Percentiles rank a stretch among this genome's conserved stretches.
Evolutionary conservation across 2,888 invertebrate species (phyloP).

Genomic region (Willowsia nigromaculata): DNA sequence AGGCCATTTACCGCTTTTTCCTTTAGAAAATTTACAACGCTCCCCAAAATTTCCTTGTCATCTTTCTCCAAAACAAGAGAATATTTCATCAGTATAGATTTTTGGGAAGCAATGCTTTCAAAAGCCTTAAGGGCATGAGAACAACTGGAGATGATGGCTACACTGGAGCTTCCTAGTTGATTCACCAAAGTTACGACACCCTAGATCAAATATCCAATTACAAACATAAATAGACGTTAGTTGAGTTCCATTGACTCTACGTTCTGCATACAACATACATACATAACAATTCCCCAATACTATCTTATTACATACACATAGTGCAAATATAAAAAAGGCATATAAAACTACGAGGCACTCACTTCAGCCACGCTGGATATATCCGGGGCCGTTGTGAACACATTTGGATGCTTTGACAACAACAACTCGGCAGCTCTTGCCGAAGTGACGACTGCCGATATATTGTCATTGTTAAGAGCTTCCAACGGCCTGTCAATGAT

Average conservation of each 20-base stretch:
- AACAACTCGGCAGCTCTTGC: slow-evolving; percentile 77
- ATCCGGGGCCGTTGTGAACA: slow-evolving; percentile 79
- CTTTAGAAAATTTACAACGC: slow-evolving; percentile 78
- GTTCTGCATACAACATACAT: too few species aligned
- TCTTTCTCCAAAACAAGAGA: slow-evolving; percentile 78
- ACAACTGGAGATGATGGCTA: slow-evolving; percentile 79
- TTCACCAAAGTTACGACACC: slow-evolving; percentile 79
- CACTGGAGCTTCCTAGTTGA: slow-evolving; percentile 78
- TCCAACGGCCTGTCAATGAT: slow-evolving; percentile 78
- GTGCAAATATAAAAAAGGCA: too few species aligned
- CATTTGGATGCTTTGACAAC: slow-evolving; percentile 78
- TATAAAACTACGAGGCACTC: too few species aligned
- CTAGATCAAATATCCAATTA: slow-evolving; percentile 69
- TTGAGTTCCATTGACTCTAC: too few species aligned
- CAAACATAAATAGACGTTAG: too few species aligned
- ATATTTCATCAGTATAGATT: slow-evolving; percentile 77
- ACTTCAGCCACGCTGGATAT: slow-evolving; percentile 79
- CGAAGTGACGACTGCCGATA: slow-evolving; percentile 78
- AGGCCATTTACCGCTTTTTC: slow-evolving; percentile 77
- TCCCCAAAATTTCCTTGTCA: slow-evolving; percentile 77
- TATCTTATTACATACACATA: too few species aligned
- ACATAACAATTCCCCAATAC: too few species aligned
- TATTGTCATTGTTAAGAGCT: slow-evolving; percentile 77
- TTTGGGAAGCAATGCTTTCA: slow-evolving; percentile 75
- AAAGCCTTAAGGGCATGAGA: slow-evolving; percentile 79